Percentiles rank a stretch among this genome's conserved stretches.
Evolutionary conservation across 2,888 invertebrate genomes (phyloP).

Genomic region (Scrobipalpa atriplicella): DNA sequence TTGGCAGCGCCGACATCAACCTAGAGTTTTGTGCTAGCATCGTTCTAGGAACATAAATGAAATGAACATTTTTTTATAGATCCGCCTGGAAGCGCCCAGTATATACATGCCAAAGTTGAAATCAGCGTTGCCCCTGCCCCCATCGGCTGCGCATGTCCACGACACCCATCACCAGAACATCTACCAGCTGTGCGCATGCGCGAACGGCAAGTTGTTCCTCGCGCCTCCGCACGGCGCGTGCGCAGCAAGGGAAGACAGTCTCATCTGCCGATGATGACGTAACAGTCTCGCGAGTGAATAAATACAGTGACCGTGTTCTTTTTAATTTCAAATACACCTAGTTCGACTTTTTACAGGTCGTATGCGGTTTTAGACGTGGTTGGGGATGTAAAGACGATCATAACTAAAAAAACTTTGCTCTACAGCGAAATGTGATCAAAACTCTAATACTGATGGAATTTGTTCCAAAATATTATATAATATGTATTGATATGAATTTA

Average conservation of each 20-base stretch:
- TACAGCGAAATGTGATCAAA: too few relatives aligned
- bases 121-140: conserved; percentile 81
- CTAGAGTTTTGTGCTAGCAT: too few relatives aligned
- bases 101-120: conserved; percentile 86
- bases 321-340: too few relatives aligned
- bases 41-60: too few relatives aligned
- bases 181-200: conserved; percentile 95
- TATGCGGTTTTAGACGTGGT: background rate
- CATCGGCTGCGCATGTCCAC: conserved; percentile 75
- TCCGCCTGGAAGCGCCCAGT: conserved; percentile 85
- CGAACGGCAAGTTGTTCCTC: conserved; percentile 94
- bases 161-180: conserved; percentile 86
- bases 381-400: too few relatives aligned
- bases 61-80: conserved; percentile 49
- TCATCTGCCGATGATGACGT: conserved; percentile 77
- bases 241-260: conserved; percentile 80
- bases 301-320: background rate
- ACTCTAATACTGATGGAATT: too few relatives aligned
- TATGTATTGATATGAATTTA: too few relatives aligned
- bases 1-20: too few relatives aligned
- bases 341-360: background rate
- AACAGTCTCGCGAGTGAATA: background rate
- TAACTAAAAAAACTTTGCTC: too few relatives aligned
- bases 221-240: conserved; percentile 93
- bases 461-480: too few relatives aligned